Evolutionary conservation across 2,113 vertebrate genomes (phyloP), one percentile per base, ranked within the genome.

Genomic region (Chionis minor): DNA sequence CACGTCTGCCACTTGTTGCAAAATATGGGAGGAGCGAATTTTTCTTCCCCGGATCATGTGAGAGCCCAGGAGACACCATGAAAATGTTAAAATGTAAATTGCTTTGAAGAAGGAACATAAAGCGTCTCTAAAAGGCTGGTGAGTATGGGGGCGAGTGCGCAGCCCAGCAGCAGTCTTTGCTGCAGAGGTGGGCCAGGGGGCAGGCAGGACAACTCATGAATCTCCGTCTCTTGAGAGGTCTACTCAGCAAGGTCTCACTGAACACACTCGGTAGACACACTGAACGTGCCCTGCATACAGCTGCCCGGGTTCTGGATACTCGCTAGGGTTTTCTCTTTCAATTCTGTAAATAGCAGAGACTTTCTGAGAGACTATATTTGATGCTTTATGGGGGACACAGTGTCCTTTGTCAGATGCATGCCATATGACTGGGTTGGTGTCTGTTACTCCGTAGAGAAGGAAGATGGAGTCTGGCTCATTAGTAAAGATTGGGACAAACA

Each of bases 91-190:
- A 52, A 35, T 4, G 0, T 77, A 47, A 84, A 52, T 63, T 63
- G 21, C 35, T 78, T 49, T 69, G 33, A 21, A 81, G 65, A 42
- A 69, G 19, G 45, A 35, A 21, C 1, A 0, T 83, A 49, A 74
- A 65, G 20, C 72, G 56, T 16, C 32, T 62, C 40, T 38, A 26
- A 81, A 52, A 84, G 44, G 14, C 19, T 18, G 1, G 1, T 73
- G 55, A 61, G 55, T 32, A 13, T 2, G 3, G 18, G 1, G 4
- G 23, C 2, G 6, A 24, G 21, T 21, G 7, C 0, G 0, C 54
- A 92, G 59, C 38, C 54, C 9, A 1, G 5, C 40, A 66, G 58
- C 69, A 69, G 47, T 61, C 71, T 81, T 55, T 82, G 18, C 40
- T 17, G 24, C 40, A 75, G 56, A 44, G 20, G 33, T 44, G 11